Evolutionary conservation across 2,113 vertebrate genomes (phyloP).

Genomic region (Pelodiscus sinensis): DNA sequence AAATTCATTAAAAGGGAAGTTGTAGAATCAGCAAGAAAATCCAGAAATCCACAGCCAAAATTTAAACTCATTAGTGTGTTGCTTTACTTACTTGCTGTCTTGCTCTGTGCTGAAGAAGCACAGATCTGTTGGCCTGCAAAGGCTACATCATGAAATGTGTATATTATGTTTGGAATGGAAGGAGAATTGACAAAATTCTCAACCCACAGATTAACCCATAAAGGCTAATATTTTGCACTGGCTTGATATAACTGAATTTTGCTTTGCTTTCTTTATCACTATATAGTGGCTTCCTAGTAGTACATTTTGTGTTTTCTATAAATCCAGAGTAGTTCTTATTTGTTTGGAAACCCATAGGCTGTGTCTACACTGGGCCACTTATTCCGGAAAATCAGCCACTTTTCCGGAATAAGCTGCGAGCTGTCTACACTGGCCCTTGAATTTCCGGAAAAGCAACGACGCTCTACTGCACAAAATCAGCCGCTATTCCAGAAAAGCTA

Average conservation of each 20-base stretch:
- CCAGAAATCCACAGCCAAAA: not conserved
- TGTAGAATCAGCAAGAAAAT: not conserved
- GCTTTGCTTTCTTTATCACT: not conserved
- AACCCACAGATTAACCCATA: not conserved
- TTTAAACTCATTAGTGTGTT: not conserved
- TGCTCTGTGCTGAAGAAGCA: fast-evolving
- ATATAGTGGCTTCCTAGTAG: not conserved
- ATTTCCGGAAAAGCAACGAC: no score
- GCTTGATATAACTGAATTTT: not conserved
- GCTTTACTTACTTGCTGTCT: not conserved
- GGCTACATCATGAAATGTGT: not conserved
- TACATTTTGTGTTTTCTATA: not conserved
- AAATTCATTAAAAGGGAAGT: not conserved
- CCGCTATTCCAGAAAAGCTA: no score
- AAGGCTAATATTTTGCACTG: not conserved
- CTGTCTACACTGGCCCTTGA: no score
- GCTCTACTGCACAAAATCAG: no score
- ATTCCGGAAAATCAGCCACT: no score
- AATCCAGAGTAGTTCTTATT: not conserved
- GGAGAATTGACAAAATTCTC: not conserved
- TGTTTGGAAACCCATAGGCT: not conserved
- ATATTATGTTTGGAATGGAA: not conserved
- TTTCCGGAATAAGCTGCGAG: no score
- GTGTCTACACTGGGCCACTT: no score
- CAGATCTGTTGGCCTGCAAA: not conserved